Evolutionary conservation across 2,113 vertebrate genomes (phyloP), one percentile per base, ranked within the genome.

Genomic region (Talpa occidentalis): DNA sequence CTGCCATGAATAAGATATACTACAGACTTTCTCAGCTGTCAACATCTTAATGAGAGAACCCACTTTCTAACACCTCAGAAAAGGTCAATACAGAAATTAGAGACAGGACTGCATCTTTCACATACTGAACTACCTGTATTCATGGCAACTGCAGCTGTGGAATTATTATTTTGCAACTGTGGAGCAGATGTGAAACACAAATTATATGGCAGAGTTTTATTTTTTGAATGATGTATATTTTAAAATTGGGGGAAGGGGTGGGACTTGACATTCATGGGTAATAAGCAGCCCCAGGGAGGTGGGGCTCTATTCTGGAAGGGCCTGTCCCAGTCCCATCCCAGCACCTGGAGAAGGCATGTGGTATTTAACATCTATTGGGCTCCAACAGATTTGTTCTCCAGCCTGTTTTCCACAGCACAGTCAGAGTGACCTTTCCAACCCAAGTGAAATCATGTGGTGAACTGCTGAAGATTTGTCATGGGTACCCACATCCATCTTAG

Each of bases 11-110:
- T 94, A 87, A 96, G 83, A 95, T 54, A 86, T 69, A 82, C 86
- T 32, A 32, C 77, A 84, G 96, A 85, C 89, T 92, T 96, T 95
- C 96, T 91, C 84, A 69, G 95, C 90, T 94, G 91, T 96, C 94
- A 94, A 74, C 77, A 86, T 95, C 90, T 96, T 95, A 96, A 95
- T 86, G 91, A 96, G 95, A 79, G 82, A 96, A 92, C 96, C 94
- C 96, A 80, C 77, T 88, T 92, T 78, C 94, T 96, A 78, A 93
- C 93, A 95, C 80, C 56, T 94, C 35, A 47, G 84, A 77, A 95
- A 97, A 97, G 92, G 89, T 97, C 95, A 95, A 67, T 64, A 93
- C 88, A 95, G 92, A 66, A 91, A 82, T 67, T 14, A 85, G 72
- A 95, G 66, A 64, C 80, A 59, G n/a, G 44, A 30, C 40, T 3